A percentile compares a stretch with the other conserved stretches of the same genome.
Conservation (phyloP, 2,888 invertebrate species). For the Chymomyza fuscimana region DNA sequence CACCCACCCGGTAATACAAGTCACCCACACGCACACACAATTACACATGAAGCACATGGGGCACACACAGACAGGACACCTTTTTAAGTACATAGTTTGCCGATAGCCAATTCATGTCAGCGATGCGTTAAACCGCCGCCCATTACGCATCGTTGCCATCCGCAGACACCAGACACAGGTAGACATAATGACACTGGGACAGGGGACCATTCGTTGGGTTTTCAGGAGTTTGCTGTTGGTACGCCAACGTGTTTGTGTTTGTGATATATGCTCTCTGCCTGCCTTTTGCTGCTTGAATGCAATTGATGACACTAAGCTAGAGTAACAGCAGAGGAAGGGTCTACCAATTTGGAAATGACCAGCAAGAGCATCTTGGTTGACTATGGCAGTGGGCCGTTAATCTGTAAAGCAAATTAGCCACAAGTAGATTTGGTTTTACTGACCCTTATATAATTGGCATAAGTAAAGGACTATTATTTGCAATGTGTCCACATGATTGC, state of each 20-base stretch:
- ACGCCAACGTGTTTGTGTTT: background rate
- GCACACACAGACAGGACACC: background rate
- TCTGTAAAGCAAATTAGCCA: slow-evolving; percentile 40
- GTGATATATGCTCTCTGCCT: slow-evolving; percentile 8
- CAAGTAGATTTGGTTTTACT: slow-evolving; percentile 39
- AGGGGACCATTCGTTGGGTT: background rate
- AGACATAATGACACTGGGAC: background rate
- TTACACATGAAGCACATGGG: background rate
- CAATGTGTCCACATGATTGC: background rate
- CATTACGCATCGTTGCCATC: slow-evolving; percentile 30
- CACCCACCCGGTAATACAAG: background rate
- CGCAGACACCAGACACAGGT: slow-evolving; percentile 9
- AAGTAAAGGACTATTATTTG: background rate
- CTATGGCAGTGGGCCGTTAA: slow-evolving; percentile 22
- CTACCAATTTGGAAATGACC: background rate
- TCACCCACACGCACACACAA: background rate
- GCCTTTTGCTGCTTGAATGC: background rate
- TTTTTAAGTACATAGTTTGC: slow-evolving; percentile 30
- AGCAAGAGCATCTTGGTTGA: background rate
- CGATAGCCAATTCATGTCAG: slow-evolving; percentile 42
- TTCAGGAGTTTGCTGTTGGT: background rate
- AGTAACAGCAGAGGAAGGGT: background rate
- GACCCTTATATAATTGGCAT: background rate
- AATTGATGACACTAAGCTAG: background rate
- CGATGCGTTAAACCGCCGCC: slow-evolving; percentile 46